Percentiles rank a stretch among this genome's conserved stretches.
phyloP scores from a whole-genome alignment of 2,888 invertebrate species.

The Folsomia manolachei region DNA sequence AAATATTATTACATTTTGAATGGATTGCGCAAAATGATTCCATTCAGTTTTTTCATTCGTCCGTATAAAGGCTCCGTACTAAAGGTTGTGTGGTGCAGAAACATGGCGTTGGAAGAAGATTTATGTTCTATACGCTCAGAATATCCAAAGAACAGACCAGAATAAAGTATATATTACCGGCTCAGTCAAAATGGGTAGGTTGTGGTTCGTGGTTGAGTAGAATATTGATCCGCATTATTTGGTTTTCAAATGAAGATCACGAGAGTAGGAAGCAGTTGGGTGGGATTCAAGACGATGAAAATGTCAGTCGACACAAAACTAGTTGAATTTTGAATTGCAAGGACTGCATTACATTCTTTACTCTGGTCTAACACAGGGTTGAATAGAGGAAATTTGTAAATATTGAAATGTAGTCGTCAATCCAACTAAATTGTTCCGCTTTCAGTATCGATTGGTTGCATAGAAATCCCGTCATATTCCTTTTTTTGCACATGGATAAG shows the following conservation, averaged over 20 bases:
- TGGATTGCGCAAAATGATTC: no score
- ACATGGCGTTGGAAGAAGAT: neutral
- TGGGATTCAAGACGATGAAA: slow-evolving; percentile 4
- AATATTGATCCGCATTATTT: neutral
- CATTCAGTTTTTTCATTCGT: no score
- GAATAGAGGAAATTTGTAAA: neutral
- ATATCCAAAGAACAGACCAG: neutral
- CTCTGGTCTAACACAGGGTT: neutral
- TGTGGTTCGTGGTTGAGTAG: neutral
- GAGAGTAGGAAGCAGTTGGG: neutral
- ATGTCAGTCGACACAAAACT: neutral
- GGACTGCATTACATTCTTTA: no score
- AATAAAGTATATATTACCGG: no score
- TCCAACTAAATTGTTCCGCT: neutral
- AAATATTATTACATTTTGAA: no score
- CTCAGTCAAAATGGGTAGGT: no score
- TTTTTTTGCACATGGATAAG: neutral
- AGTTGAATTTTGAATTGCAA: no score
- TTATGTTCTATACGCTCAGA: neutral
- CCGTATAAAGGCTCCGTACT: no score
- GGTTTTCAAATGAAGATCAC: neutral
- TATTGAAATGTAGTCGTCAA: neutral
- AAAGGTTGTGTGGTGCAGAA: no score
- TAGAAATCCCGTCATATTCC: neutral
- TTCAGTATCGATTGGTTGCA: neutral